A percentile compares a stretch with the other conserved stretches of the same genome.
Evolutionary conservation across 2,888 invertebrate genomes (phyloP).

Genomic region (Lasioglossum leucozonium): DNA sequence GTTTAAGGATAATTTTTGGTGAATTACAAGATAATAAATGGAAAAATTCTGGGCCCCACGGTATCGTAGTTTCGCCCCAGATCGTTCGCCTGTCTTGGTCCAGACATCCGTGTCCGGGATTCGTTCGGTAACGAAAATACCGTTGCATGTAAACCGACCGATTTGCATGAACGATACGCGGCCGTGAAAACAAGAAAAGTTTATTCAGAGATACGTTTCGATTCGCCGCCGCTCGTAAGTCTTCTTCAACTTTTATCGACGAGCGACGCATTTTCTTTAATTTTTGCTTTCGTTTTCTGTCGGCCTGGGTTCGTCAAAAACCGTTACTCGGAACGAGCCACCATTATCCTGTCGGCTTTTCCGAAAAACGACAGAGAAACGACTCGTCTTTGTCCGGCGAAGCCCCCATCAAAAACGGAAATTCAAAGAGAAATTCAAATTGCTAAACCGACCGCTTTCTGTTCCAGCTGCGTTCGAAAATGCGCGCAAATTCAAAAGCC

Average conservation of each 20-base stretch:
- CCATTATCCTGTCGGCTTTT: neutral
- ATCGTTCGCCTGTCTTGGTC: neutral
- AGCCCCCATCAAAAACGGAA: neutral
- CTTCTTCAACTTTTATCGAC: slow-evolving; percentile 48
- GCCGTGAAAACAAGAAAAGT: slow-evolving; percentile 57
- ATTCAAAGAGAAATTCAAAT: neutral
- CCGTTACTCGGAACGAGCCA: neutral
- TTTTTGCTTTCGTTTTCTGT: no score
- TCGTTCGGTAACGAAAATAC: slow-evolving; percentile 53
- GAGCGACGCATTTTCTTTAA: slow-evolving; percentile 12
- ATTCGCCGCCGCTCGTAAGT: slow-evolving; percentile 46
- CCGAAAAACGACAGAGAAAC: neutral
- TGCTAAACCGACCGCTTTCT: neutral
- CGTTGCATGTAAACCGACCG: slow-evolving; percentile 47
- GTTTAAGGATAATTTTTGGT: no score
- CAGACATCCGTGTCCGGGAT: slow-evolving; percentile 35
- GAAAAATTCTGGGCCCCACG: no score
- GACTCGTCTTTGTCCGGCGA: neutral
- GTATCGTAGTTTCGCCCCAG: no score
- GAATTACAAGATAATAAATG: no score
- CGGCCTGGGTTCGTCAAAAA: slow-evolving; percentile 17
- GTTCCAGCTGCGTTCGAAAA: neutral
- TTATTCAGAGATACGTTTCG: slow-evolving; percentile 47
- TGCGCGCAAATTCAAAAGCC: neutral
- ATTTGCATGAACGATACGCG: slow-evolving; percentile 31